Evolutionary conservation across 1,140 invertebrate species (phyloP).

Genomic region (Diachasma alloeum): DNA sequence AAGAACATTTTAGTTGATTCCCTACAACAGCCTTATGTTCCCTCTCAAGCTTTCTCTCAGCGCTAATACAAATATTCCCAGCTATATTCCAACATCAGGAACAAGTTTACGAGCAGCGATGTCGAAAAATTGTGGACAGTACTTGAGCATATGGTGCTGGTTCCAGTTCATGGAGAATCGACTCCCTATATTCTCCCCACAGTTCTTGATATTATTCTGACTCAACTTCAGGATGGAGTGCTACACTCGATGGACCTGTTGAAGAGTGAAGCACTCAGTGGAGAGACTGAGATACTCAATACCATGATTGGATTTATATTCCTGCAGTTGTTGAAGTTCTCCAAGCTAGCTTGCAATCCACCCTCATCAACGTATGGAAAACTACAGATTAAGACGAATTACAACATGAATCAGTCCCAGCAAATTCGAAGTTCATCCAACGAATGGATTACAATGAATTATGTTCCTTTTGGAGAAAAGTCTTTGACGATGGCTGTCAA

Average conservation of each 20-base stretch:
- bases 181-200: constrained; percentile 81
- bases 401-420: constrained; percentile 59
- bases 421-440: constrained; percentile 62
- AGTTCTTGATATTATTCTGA: constrained; percentile 78
- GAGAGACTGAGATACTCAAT: constrained; percentile 70
- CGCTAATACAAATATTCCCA: constrained; percentile 93
- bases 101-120: constrained; percentile 79
- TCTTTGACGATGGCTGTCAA: constrained; percentile 82
- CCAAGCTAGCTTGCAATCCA: constrained; percentile 76
- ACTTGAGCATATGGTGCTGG: constrained; percentile 78
- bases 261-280: constrained; percentile 79
- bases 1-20: not conserved
- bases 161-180: constrained; percentile 84
- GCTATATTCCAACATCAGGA: constrained; percentile 90
- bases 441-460: constrained; percentile 86
- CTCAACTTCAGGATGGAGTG: constrained; percentile 84
- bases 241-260: constrained; percentile 82
- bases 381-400: constrained; percentile 51
- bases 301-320: constrained; percentile 84
- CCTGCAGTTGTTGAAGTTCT: constrained; percentile 78
- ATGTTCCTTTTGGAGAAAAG: constrained; percentile 88
- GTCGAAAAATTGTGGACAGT: constrained; percentile 83
- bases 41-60: constrained; percentile 92
- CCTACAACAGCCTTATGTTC: constrained; percentile 72
- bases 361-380: constrained; percentile 75